phyloP scores from a whole-genome alignment of 2,797 vertebrate genomes.

The Pseudopleuronectes americanus region DNA sequence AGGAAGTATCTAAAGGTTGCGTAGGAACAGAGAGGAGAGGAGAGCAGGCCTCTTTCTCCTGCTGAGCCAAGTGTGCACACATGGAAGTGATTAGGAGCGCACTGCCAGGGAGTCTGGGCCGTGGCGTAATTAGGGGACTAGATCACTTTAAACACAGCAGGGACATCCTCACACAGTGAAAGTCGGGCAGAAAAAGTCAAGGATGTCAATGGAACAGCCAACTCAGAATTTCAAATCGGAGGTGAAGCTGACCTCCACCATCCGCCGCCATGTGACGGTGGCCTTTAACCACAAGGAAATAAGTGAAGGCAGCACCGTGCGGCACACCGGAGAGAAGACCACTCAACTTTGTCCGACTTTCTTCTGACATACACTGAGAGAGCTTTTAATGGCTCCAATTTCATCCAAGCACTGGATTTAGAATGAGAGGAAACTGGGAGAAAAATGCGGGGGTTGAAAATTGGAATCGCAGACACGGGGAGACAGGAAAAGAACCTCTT shows the following conservation, averaged over 20 bases:
- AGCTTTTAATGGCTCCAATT: slow-evolving; percentile 43
- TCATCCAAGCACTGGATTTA: slow-evolving; percentile 38
- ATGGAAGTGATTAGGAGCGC: slow-evolving; percentile 74
- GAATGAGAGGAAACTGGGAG: slow-evolving; percentile 55
- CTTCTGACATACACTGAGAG: slow-evolving; percentile 24
- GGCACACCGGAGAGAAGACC: slow-evolving; percentile 4
- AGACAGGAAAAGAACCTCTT: slow-evolving; percentile 40
- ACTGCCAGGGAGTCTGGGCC: slow-evolving; percentile 73
- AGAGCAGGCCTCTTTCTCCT: slow-evolving; percentile 45
- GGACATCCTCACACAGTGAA: slow-evolving; percentile 71
- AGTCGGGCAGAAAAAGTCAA: slow-evolving; percentile 56
- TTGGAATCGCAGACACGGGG: slow-evolving; percentile 55
- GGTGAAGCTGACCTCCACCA: slow-evolving; percentile 19
- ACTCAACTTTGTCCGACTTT: slow-evolving; percentile 24
- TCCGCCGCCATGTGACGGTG: slow-evolving; percentile 35
- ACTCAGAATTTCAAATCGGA: slow-evolving; percentile 21
- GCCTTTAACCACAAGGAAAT: slow-evolving; percentile 33
- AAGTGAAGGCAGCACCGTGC: slow-evolving; percentile 50
- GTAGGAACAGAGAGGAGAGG: slow-evolving; percentile 5
- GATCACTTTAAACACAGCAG: slow-evolving; percentile 76
- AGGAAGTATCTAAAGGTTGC: background rate
- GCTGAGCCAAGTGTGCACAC: slow-evolving; percentile 64
- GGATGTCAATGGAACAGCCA: slow-evolving; percentile 27
- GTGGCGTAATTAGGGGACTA: slow-evolving; percentile 73
- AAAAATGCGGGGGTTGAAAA: slow-evolving; percentile 65